Percentiles rank a stretch among this genome's conserved stretches.
Evolutionary conservation across 2,797 vertebrate genomes (phyloP).

Genomic region (Cyclopterus lumpus): DNA sequence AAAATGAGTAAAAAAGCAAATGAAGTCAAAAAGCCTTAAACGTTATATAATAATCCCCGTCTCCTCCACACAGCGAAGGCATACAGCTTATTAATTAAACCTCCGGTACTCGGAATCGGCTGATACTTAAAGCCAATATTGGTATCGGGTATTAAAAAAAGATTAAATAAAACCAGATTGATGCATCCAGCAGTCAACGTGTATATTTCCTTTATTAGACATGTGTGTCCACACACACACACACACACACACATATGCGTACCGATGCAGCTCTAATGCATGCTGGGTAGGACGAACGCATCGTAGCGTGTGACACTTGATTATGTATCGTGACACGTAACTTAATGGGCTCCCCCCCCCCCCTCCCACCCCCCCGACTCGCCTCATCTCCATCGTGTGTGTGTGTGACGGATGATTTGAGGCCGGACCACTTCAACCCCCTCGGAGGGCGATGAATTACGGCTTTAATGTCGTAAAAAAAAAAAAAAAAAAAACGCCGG

Average conservation of each 20-base stretch:
- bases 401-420: conserved; percentile 70
- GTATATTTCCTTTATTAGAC: too few relatives aligned
- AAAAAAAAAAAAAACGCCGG: too few relatives aligned
- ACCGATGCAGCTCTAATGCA: conserved; percentile 49
- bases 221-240: too few relatives aligned
- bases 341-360: conserved; percentile 61
- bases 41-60: neutral
- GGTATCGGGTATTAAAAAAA: neutral
- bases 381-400: conserved; percentile 47
- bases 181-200: too few relatives aligned
- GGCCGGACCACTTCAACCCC: conserved; percentile 62
- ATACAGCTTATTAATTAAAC: neutral
- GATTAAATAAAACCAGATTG: neutral
- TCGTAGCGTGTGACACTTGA: conserved; percentile 58
- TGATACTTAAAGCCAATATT: neutral
- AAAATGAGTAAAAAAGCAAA: neutral
- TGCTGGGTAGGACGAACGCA: conserved; percentile 32
- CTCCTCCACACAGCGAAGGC: neutral
- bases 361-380: conserved; percentile 31
- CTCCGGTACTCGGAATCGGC: neutral
- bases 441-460: conserved; percentile 47
- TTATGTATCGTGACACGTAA: conserved; percentile 67
- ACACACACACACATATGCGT: too few relatives aligned
- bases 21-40: neutral
- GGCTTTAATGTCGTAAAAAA: conserved; percentile 36